phyloP scores from a whole-genome alignment of 2,888 invertebrate genomes.

The Conistra vaccinii region DNA sequence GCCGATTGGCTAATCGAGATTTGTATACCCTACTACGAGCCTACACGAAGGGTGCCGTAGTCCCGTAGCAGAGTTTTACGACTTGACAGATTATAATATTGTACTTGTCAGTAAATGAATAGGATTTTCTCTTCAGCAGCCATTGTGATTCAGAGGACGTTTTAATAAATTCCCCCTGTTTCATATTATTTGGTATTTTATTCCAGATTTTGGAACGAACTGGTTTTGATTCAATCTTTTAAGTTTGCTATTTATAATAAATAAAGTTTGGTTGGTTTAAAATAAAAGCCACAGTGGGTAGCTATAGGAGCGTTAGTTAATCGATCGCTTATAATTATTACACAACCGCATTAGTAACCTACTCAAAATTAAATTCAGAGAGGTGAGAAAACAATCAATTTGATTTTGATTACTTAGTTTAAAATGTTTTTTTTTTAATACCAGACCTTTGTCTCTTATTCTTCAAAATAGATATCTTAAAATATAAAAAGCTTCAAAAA shows the following conservation, averaged over 20 bases:
- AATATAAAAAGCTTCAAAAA: not conserved
- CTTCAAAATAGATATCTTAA: not conserved
- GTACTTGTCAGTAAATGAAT: conserved; percentile 1
- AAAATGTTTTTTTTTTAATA: not conserved
- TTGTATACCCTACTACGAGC: not conserved
- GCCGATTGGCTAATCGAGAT: not conserved
- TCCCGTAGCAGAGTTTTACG: conserved; percentile 2
- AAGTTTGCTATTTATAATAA: not conserved
- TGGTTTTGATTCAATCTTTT: not conserved
- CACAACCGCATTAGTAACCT: conserved; percentile 13
- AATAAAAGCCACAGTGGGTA: not conserved
- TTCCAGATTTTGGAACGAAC: too few relatives aligned
- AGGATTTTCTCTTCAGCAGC: not conserved
- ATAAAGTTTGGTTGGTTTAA: too few relatives aligned
- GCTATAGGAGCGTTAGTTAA: not conserved
- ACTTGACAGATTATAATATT: conserved; percentile 1
- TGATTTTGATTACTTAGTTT: not conserved
- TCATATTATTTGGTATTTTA: not conserved
- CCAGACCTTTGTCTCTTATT: not conserved
- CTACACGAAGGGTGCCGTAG: not conserved
- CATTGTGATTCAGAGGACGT: not conserved
- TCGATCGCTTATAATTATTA: not conserved
- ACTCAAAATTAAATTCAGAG: not conserved
- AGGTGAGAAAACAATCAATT: accelerated
- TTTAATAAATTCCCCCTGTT: not conserved